phyloP scores from a whole-genome alignment of 2,113 vertebrate genomes.

The cattle (Bos taurus) region ARS-UCD2.0 NC_037343.1:20939001-20939500 shows the following conservation, averaged over 20 bases:
- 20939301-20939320: neutral
- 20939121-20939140: neutral
- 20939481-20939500: neutral
- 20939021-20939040: neutral
- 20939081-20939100: neutral
- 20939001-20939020: neutral
- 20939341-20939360: neutral
- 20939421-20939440: neutral
- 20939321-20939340: neutral
- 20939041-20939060: neutral
- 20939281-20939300: neutral
- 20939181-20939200: neutral
- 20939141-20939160: neutral
- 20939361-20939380: neutral
- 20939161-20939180: neutral
- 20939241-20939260: neutral
- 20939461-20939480: neutral
- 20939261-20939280: neutral
- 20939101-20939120: neutral
- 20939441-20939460: neutral
- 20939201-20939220: neutral
- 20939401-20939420: neutral
- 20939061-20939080: neutral
- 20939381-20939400: neutral
- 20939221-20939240: neutral